Conservation (phyloP, 35 echinoderm and acorn worm species). For the Ophioderma brevispina region DNA sequence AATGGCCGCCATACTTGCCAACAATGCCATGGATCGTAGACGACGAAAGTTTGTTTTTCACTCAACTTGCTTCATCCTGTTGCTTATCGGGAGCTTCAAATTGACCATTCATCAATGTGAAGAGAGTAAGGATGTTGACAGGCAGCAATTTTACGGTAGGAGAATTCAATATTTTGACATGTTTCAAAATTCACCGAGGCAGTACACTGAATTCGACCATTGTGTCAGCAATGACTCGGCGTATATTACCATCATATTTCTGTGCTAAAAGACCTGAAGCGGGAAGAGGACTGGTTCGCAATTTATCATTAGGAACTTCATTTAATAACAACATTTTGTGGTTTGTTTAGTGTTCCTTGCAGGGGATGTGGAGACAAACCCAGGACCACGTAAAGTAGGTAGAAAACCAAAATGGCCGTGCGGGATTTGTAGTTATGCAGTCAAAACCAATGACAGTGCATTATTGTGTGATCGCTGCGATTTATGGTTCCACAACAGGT, state of each 20-base stretch:
- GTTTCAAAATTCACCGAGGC: no score
- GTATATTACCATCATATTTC: not conserved
- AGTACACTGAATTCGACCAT: not conserved
- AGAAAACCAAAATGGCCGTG: not conserved
- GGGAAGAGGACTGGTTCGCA: not conserved
- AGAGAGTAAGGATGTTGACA: no score
- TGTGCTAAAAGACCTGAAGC: not conserved
- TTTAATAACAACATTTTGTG: not conserved
- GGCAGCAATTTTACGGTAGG: no score
- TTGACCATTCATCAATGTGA: not conserved
- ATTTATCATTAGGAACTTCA: not conserved
- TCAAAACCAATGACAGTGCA: not conserved
- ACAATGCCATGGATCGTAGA: not conserved
- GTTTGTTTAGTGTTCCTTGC: not conserved
- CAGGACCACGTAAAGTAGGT: not conserved
- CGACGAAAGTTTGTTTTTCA: not conserved
- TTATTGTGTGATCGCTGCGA: not conserved
- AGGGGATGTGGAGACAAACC: not conserved
- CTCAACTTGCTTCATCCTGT: not conserved
- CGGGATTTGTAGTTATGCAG: not conserved
- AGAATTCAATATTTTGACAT: no score
- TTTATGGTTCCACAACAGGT: not conserved
- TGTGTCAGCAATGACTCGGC: not conserved
- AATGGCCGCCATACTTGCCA: not conserved
- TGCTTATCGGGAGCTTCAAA: constrained; percentile 11